Base-by-base conservation (phyloP, 2,888 invertebrate species). In the Eupithecia inturbata region DNA sequence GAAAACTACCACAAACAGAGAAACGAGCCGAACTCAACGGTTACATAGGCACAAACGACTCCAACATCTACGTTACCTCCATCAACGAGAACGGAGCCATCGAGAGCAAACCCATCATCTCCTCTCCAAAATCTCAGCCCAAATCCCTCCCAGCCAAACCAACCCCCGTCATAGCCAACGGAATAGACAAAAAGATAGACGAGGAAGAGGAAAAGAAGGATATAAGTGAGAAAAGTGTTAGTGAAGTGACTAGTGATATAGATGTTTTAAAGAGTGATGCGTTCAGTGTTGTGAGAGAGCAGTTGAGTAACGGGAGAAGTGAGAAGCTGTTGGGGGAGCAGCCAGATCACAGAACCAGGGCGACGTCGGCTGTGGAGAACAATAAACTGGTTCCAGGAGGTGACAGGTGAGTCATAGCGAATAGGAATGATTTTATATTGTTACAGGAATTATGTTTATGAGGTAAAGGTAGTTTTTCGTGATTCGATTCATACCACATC, bases 51-150 rank as follows among this genome's bases (percentile, higher is more conserved):
- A 97, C 66, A 16, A 66, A 66, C 66, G 66, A 96, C 87, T 96
- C 97, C 73, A 97, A 97, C 73, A 97, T 97, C 81, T 97, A 97
- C 95, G 97, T 97, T 81, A 97, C 97, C 78, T 97, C 97, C 80
- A 96, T 97, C 69, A 93, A 92, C 89, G 94, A 95, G 82, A 93
- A 95, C 90, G 92, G 95, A 76, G 88, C 95, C 16, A 92, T 94
- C 83, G 93, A 94, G 77, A 91, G 88, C 79, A 93, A 94, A 77
- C 94, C 95, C 1, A 92, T 91, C 4, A 93, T 92, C 84, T 92
- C 94, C 7, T 94, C 94, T 10, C 93, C 95, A 0, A 94, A 94
- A 84, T 88, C 92, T 19, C 91, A 89, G 77, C 94, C 92, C 3
- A 95, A 92, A 82, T 91, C 91, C 57, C 85, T 93, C 82, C 91